These are phyloP conservation scores for Sylvicola cinctus DNA, from an alignment of 2,888 invertebrate genomes.

Conservation along the genomic window DNA sequence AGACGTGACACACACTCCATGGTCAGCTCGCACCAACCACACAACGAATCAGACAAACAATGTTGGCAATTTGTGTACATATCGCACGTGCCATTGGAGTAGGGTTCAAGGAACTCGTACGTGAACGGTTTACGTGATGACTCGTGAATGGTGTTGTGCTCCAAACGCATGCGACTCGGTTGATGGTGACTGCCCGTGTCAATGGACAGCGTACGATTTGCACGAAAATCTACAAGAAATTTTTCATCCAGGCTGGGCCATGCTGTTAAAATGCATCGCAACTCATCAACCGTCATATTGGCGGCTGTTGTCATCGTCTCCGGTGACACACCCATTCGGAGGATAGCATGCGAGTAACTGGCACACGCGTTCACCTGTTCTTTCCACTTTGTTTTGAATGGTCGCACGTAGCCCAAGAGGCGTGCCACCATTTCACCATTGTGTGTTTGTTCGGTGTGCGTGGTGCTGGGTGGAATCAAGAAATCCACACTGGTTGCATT, in stretches of 20 bases:
- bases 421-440: conserved; percentile 58
- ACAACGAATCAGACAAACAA: conserved; percentile 70
- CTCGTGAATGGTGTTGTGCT: conserved; percentile 51
- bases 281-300: conserved; percentile 39
- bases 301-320: conserved; percentile 27
- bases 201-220: conserved; percentile 29
- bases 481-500: conserved; percentile 71
- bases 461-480: conserved; percentile 41
- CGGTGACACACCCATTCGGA: conserved; percentile 28
- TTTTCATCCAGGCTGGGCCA: conserved; percentile 45
- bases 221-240: conserved; percentile 43
- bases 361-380: conserved; percentile 59
- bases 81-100: conserved; percentile 55
- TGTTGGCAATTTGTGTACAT: conserved; percentile 67
- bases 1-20: conserved; percentile 44
- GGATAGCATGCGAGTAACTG: conserved; percentile 50
- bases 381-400: conserved; percentile 51
- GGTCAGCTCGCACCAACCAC: conserved; percentile 81
- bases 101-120: conserved; percentile 77
- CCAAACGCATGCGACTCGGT: conserved; percentile 64
- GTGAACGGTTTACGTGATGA: conserved; percentile 59
- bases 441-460: conserved; percentile 42
- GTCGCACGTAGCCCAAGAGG: conserved; percentile 62
- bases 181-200: conserved; percentile 41
- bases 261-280: conserved; percentile 43